Percentiles rank a stretch among this genome's conserved stretches.
These are phyloP conservation scores for Formica selysi DNA, from an alignment of 1,140 invertebrate genomes.

Conservation along the genomic window DNA sequence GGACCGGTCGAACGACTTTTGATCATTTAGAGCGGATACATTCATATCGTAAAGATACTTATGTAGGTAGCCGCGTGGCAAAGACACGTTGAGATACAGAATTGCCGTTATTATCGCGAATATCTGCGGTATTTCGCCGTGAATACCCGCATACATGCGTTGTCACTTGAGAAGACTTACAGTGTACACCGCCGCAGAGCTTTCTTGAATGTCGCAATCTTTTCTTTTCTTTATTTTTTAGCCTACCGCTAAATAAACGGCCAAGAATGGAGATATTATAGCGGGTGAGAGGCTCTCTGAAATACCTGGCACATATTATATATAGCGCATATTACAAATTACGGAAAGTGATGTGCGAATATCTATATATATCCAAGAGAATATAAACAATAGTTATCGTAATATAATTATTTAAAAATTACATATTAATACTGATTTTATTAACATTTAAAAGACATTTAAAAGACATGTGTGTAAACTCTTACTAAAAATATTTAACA, in stretches of 20 bases:
- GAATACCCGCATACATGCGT: constrained; percentile 59
- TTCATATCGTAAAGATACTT: too few species aligned
- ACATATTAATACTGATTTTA: too few species aligned
- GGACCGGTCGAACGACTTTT: too few species aligned
- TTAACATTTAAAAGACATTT: too few species aligned
- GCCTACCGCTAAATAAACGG: constrained; percentile 20
- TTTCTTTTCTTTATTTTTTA: not conserved
- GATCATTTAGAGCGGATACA: too few species aligned
- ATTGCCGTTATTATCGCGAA: too few species aligned
- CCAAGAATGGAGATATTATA: constrained; percentile 39
- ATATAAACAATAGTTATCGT: not conserved
- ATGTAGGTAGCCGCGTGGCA: too few species aligned
- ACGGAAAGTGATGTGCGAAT: not conserved
- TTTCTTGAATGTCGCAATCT: constrained; percentile 24
- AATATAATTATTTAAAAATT: constrained; percentile 6
- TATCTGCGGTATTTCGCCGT: constrained; percentile 22
- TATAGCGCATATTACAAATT: too few species aligned
- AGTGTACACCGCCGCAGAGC: not conserved
- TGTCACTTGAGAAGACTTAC: constrained; percentile 33
- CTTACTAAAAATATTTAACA: not conserved
- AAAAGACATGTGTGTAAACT: not conserved
- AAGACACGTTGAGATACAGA: too few species aligned
- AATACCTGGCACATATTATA: constrained; percentile 2
- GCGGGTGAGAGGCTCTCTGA: not conserved
- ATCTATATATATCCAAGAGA: not conserved